Conservation (phyloP, 2,888 invertebrate species). For the Dorcus hopei region DNA sequence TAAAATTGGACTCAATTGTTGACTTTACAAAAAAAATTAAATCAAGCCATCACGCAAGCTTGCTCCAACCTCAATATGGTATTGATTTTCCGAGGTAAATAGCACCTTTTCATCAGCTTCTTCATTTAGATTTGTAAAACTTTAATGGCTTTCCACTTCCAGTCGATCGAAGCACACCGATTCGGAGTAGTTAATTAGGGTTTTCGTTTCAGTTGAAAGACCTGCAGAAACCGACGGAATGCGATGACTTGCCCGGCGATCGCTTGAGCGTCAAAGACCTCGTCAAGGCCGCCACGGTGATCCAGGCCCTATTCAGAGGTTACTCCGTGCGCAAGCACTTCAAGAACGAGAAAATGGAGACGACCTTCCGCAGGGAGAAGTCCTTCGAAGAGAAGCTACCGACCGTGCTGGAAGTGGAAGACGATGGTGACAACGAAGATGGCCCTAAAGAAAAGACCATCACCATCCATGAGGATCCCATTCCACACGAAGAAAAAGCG, state of each 20-base stretch:
- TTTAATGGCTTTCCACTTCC: too few relatives aligned
- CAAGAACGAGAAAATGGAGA: not conserved
- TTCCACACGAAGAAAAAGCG: not conserved
- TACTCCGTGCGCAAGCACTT: conserved; percentile 53
- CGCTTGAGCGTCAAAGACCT: conserved; percentile 19
- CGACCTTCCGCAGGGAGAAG: conserved; percentile 3
- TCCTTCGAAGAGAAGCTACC: conserved; percentile 11
- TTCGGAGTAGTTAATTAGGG: too few relatives aligned
- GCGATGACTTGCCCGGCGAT: conserved; percentile 21
- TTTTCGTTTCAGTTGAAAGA: conserved; percentile 11
- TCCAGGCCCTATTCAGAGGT: conserved; percentile 65
- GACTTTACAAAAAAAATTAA: too few relatives aligned
- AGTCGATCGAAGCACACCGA: too few relatives aligned
- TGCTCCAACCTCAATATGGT: too few relatives aligned
- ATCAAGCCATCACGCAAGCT: too few relatives aligned
- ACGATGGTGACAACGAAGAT: not conserved
- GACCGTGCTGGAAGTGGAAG: conserved; percentile 14
- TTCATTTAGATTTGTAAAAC: too few relatives aligned
- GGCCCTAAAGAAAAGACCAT: too few relatives aligned
- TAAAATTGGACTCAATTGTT: too few relatives aligned
- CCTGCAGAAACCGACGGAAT: conserved; percentile 17
- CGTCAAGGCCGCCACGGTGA: conserved; percentile 59
- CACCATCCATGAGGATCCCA: not conserved
- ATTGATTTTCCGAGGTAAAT: too few relatives aligned
- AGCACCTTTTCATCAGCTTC: too few relatives aligned